Conservation (phyloP, 1,140 invertebrate species). For the Pseudoatta argentina region DNA sequence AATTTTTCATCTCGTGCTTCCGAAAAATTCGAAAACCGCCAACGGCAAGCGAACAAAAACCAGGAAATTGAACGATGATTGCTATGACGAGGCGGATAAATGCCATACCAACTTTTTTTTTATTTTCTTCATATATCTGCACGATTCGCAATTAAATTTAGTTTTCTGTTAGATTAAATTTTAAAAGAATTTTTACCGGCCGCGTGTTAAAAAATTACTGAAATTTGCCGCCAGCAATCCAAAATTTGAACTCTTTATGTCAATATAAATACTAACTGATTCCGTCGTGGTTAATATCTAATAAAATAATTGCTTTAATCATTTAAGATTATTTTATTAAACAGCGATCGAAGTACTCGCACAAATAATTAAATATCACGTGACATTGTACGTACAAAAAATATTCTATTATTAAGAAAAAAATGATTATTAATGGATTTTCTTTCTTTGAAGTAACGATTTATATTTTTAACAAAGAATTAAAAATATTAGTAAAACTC, state of each 20-base stretch:
- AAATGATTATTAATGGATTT: no score
- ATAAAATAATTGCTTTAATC: background rate
- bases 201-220: slow-evolving; percentile 13
- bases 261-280: background rate
- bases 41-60: slow-evolving; percentile 53
- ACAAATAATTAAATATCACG: slow-evolving; percentile 18
- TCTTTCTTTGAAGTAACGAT: no score
- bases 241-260: background rate
- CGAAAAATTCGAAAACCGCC: slow-evolving; percentile 56
- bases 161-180: slow-evolving; percentile 54
- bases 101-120: slow-evolving; percentile 22
- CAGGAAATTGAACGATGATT: slow-evolving; percentile 61
- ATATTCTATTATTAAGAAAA: no score
- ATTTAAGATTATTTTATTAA: background rate
- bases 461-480: no score
- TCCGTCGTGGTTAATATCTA: background rate
- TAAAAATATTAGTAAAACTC: no score
- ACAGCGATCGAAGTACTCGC: background rate
- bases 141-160: slow-evolving; percentile 54
- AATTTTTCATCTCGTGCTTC: slow-evolving; percentile 53
- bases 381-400: background rate
- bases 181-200: slow-evolving; percentile 28
- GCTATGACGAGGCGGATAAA: slow-evolving; percentile 57
- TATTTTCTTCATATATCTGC: slow-evolving; percentile 17
- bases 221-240: background rate